A percentile compares a stretch with the other conserved stretches of the same genome.
Evolutionary conservation across 2,797 vertebrate genomes (phyloP).

Genomic region (Ataeniobius toweri): DNA sequence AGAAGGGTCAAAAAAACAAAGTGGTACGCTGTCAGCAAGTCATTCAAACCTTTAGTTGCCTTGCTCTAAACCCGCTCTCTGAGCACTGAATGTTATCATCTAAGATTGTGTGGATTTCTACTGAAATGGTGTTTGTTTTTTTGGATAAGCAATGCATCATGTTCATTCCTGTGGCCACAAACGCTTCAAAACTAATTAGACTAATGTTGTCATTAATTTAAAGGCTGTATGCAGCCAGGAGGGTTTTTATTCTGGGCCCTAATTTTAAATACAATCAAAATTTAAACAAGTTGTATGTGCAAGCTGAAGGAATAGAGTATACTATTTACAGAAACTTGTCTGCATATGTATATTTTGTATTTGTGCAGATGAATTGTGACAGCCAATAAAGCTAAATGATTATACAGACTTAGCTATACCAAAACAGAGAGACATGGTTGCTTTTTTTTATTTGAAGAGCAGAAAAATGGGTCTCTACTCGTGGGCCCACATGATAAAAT

Average conservation of each 20-base stretch:
- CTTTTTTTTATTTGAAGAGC: constrained; percentile 42
- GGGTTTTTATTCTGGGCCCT: constrained; percentile 68
- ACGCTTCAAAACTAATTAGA: constrained; percentile 35
- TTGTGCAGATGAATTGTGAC: constrained; percentile 66
- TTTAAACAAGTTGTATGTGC: constrained; percentile 26
- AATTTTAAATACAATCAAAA: constrained; percentile 7
- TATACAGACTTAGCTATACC: constrained; percentile 83
- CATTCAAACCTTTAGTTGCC: constrained; percentile 74
- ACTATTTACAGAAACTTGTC: constrained; percentile 56
- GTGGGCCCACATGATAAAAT: constrained; percentile 62
- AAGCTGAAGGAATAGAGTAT: constrained; percentile 50
- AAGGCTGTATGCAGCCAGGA: constrained; percentile 30
- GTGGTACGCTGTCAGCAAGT: constrained; percentile 67
- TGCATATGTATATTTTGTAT: constrained; percentile 42
- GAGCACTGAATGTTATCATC: constrained; percentile 76
- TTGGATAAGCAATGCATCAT: constrained; percentile 46
- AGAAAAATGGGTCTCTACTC: constrained; percentile 61
- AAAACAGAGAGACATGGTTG: constrained; percentile 74
- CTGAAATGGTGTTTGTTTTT: constrained; percentile 62
- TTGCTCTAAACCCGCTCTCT: constrained; percentile 70
- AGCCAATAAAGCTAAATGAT: constrained; percentile 80
- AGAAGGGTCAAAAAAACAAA: constrained; percentile 27
- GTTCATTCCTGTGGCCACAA: constrained; percentile 76
- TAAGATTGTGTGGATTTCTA: constrained; percentile 76
- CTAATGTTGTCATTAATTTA: neutral